Base-by-base conservation (phyloP, 2,797 vertebrate species). In the Erpetoichthys calabaricus region DNA sequence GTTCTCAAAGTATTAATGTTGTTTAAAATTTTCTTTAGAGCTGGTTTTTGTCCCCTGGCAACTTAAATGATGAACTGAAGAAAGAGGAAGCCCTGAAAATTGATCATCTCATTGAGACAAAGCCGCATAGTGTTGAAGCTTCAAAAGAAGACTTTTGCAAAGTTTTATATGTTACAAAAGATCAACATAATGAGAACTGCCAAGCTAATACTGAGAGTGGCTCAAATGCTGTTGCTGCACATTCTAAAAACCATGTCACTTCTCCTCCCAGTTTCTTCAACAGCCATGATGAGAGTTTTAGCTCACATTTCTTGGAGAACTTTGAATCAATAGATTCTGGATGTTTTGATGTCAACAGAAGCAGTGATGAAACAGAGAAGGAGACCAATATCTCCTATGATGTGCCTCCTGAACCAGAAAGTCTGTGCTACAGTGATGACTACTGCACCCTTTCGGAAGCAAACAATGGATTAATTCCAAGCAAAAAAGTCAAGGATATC, bases 381-480 rank as follows among this genome's bases (percentile, higher is more conserved):
- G 25, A 59, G 59, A 69, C 72, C 25, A 47, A 62, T 56, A 55
- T 57, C 0, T 60, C 57, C 3, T 49, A 7, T 49, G 47, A 49
- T 1, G 42, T 54, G 25, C 42, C 70, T 10, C 55, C 71, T 46
- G 74, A 79, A 55, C 62, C 46, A 44, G 70, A 68, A 5, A 57
- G 63, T 44, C 67, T 65, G 45, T 71, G 67, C 63, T 82, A 75
- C 70, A 75, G 67, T 51, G 74, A 80, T 0, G 74, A 80, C 44
- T 85, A 87, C 76, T 85, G 85, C 71, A 71, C 50, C 1, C 60
- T 75, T 45, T 58, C 57, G 8, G 49, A 49, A 9, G 77, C 73
- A 7, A 58, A 51, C 50, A 51, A 51, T 9, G 50, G 50, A 9
- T 50, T 51, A 25, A 25, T 51, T 25, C 50, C 50, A 9, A 51